Conservation (phyloP, 2,888 invertebrate genomes). For the Steinernema carpocapsae region DNA sequence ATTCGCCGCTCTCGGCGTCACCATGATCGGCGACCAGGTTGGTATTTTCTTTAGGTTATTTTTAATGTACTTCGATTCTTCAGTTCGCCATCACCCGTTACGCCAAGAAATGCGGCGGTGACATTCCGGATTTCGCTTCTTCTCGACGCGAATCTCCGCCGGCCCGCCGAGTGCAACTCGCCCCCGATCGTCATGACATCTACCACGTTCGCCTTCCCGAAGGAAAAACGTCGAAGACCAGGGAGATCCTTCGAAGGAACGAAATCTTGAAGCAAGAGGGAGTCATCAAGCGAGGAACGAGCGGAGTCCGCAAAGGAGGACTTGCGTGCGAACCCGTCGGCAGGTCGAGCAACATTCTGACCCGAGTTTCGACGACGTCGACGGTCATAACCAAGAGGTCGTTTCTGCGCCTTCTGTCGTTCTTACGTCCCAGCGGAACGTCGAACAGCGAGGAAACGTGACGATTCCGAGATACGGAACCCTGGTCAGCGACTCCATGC, state of each 20-base stretch:
- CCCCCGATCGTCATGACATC: conserved; percentile 59
- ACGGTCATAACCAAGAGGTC: conserved; percentile 20
- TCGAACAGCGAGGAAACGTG: background rate
- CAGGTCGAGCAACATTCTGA: background rate
- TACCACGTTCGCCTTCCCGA: conserved; percentile 64
- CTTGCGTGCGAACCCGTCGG: background rate
- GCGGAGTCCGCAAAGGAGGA: conserved; percentile 53
- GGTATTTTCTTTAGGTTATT: background rate
- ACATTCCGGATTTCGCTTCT: conserved; percentile 6
- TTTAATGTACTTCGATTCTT: background rate
- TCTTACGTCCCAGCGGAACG: background rate
- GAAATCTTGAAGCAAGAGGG: conserved; percentile 50
- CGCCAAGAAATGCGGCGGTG: conserved; percentile 1
- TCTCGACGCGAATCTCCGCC: background rate
- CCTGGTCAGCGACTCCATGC: conserved; percentile 19
- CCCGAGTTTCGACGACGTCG: background rate
- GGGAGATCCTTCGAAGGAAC: conserved; percentile 53
- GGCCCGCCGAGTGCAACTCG: conserved; percentile 1
- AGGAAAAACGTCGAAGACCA: conserved; percentile 56
- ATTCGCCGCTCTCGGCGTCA: conserved; percentile 52
- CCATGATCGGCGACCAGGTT: conserved; percentile 58
- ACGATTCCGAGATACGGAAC: conserved; percentile 17
- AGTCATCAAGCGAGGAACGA: conserved; percentile 54
- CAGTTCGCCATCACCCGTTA: conserved; percentile 21
- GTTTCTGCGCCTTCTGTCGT: background rate